These are phyloP conservation scores for Callinectes sapidus DNA, from an alignment of 2,888 invertebrate species.

Conservation along the genomic window DNA sequence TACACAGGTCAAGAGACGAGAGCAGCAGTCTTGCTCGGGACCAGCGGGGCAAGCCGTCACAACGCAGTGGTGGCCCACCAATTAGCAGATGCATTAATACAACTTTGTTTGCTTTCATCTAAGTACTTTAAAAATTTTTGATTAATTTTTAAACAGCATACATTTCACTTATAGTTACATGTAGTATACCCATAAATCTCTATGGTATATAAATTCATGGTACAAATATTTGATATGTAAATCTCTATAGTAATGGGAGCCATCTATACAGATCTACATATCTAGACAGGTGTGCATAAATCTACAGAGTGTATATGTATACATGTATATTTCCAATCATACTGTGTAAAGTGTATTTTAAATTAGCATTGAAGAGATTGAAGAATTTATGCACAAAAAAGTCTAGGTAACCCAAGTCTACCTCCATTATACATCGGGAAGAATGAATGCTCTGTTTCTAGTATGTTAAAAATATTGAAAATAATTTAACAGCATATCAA, in stretches of 20 bases:
- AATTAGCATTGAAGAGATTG: neutral
- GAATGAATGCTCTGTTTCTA: neutral
- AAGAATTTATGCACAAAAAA: constrained; percentile 27
- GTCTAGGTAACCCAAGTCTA: neutral
- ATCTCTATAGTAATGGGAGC: neutral
- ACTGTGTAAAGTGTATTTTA: neutral
- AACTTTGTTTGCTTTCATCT: neutral
- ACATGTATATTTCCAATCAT: constrained; percentile 9
- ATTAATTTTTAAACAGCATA: constrained; percentile 19
- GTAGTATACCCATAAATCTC: constrained; percentile 12
- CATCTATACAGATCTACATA: constrained; percentile 23
- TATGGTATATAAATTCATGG: constrained; percentile 14
- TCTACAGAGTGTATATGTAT: neutral
- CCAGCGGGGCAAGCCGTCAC: constrained; percentile 4
- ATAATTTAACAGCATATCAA: neutral
- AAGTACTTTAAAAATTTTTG: constrained; percentile 25
- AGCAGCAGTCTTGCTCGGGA: neutral
- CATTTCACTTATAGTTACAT: constrained; percentile 22
- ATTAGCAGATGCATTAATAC: constrained; percentile 17
- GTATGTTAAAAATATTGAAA: neutral
- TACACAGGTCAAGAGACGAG: neutral
- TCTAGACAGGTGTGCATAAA: neutral
- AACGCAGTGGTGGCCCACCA: neutral
- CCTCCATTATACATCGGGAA: neutral
- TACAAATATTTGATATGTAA: constrained; percentile 13